Percentiles rank a stretch among this genome's conserved stretches.
These are phyloP conservation scores for honey bee (Apis mellifera) DNA, from an alignment of 1,140 invertebrate species.

Conservation along the genomic window DNA sequence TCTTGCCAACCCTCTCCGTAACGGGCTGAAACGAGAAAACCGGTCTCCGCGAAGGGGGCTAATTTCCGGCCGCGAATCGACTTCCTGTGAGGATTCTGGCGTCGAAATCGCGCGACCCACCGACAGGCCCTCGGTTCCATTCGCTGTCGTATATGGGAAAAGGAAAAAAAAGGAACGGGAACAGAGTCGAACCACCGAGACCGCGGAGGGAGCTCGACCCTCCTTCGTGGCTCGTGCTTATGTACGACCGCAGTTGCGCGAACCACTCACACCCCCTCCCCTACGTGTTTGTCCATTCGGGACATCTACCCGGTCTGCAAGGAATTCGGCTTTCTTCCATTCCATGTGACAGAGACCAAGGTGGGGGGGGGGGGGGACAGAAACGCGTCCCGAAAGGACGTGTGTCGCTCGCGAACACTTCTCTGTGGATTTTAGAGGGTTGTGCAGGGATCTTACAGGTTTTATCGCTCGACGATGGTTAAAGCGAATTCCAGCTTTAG, in stretches of 20 bases:
- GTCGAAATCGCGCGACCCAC: slow-evolving; percentile 32
- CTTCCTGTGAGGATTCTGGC: slow-evolving; percentile 51
- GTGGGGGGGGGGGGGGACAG: slow-evolving; percentile 19
- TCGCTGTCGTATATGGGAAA: slow-evolving; percentile 1
- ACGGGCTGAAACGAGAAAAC: slow-evolving; percentile 46
- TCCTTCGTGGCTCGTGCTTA: slow-evolving; percentile 45
- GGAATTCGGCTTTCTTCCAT: slow-evolving; percentile 52
- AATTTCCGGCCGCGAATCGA: slow-evolving; percentile 65
- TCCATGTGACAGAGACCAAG: slow-evolving; percentile 36
- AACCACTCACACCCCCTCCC: slow-evolving; percentile 44
- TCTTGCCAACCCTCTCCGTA: slow-evolving; percentile 19
- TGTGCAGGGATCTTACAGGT: no score
- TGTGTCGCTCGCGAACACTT: slow-evolving; percentile 4
- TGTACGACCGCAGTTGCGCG: slow-evolving; percentile 68
- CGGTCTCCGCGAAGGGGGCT: slow-evolving; percentile 48
- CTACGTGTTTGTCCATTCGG: slow-evolving; percentile 18
- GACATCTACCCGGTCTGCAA: slow-evolving; percentile 38
- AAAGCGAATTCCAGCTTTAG: no score
- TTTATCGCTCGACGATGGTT: no score
- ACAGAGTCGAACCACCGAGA: slow-evolving; percentile 45
- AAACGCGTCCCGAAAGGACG: slow-evolving; percentile 39
- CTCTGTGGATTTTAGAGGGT: background rate
- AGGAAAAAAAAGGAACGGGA: background rate
- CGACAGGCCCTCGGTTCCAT: background rate
- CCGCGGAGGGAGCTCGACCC: background rate